Conservation (phyloP, 2,113 vertebrate genomes). For the Crotophaga sulcirostris region DNA sequence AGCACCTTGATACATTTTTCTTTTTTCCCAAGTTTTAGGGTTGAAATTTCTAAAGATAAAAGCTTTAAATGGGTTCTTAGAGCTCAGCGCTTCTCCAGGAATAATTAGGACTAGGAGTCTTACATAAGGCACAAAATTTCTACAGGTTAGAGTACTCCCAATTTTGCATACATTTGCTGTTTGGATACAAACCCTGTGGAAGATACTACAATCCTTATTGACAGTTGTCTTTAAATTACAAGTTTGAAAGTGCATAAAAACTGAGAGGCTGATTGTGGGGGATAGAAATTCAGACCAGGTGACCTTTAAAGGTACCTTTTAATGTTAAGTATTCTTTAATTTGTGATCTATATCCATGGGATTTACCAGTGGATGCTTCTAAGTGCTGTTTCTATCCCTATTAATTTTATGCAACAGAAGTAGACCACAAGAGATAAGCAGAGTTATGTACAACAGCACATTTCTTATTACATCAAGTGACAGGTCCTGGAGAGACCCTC, state of each 20-base stretch:
- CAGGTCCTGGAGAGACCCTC: background rate
- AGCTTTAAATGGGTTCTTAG: background rate
- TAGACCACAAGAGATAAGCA: background rate
- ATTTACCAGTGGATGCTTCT: background rate
- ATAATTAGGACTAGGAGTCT: background rate
- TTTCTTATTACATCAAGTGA: background rate
- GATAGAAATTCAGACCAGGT: background rate
- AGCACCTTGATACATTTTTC: background rate
- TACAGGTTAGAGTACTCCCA: background rate
- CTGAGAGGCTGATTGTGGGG: fast-evolving
- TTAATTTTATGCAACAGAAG: background rate
- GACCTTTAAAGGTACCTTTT: background rate
- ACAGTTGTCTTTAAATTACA: background rate
- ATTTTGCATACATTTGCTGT: background rate
- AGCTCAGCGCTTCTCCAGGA: background rate
- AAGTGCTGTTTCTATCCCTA: background rate
- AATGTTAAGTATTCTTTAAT: background rate
- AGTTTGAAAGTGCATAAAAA: background rate
- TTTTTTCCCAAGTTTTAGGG: background rate
- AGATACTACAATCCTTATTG: background rate
- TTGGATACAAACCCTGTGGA: background rate
- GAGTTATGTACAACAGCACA: background rate
- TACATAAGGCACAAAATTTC: background rate
- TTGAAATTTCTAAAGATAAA: background rate
- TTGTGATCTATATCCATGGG: background rate